Conservation (phyloP, 2,113 vertebrate genomes). For the Ovis aries region DNA sequence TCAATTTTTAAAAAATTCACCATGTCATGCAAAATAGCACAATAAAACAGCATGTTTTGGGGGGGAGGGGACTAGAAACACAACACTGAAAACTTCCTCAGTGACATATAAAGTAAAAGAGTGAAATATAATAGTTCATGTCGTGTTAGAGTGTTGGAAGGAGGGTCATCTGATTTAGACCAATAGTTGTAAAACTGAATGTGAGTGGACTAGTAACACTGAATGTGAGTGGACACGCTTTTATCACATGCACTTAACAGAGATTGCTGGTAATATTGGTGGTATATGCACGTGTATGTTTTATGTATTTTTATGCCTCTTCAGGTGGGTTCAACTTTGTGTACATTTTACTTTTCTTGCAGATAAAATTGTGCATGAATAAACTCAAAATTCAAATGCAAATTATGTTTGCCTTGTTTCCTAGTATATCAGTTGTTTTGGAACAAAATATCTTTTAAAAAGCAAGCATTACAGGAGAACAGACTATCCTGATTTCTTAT, state of each 20-base stretch:
- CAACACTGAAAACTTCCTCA: background rate
- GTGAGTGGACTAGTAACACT: background rate
- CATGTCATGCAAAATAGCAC: background rate
- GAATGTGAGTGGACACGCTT: background rate
- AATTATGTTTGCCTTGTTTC: background rate
- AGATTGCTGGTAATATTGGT: background rate
- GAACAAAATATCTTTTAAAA: background rate
- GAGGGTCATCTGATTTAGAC: background rate
- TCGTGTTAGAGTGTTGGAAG: background rate
- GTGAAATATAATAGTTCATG: background rate
- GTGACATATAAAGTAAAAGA: background rate
- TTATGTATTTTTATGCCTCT: background rate
- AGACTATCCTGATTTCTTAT: background rate
- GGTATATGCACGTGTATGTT: background rate
- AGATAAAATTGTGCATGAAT: background rate
- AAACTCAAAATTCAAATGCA: background rate
- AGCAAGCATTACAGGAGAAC: background rate
- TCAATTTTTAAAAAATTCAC: background rate
- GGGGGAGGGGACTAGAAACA: rapidly evolving
- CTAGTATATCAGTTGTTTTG: background rate
- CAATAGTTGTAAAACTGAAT: background rate
- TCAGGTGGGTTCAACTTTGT: background rate
- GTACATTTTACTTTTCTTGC: background rate
- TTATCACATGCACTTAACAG: background rate
- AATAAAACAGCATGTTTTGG: background rate